Conservation (phyloP, 2,797 vertebrate genomes). For the Halcyon chelicuti region DNA sequence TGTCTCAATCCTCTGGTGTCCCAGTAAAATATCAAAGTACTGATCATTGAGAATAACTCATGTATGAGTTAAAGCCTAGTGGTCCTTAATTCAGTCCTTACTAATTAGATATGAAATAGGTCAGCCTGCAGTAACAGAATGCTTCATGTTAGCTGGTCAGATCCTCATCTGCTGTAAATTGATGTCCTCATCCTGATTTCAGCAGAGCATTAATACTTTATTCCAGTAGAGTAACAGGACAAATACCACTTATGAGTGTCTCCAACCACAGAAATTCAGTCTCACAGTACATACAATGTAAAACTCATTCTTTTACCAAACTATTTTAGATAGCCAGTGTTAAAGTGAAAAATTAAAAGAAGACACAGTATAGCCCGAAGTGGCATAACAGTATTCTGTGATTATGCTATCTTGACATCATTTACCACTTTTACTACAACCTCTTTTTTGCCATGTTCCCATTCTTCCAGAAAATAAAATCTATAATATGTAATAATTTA, state of each 20-base stretch:
- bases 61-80: not conserved
- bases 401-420: conserved; percentile 36
- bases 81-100: not conserved
- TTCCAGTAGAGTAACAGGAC: not conserved
- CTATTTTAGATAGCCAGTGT: not conserved
- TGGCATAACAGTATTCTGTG: not conserved
- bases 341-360: not conserved
- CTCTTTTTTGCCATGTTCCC: conserved; percentile 53
- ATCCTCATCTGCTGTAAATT: not conserved
- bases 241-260: not conserved
- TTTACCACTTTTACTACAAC: conserved; percentile 56
- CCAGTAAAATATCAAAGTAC: not conserved
- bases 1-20: not conserved
- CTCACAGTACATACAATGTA: not conserved
- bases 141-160: not conserved
- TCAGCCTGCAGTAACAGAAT: not conserved
- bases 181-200: not conserved
- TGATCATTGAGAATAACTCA: not conserved
- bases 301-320: not conserved
- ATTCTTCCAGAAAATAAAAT: conserved; percentile 78
- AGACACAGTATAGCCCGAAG: not conserved
- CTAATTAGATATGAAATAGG: not conserved
- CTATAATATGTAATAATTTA: conserved; percentile 83
- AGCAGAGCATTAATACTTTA: not conserved
- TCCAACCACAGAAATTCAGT: not conserved